Evolutionary conservation across 2,113 vertebrate genomes (phyloP), one percentile per base, ranked within the genome.

Genomic region (Pitta sordida): DNA sequence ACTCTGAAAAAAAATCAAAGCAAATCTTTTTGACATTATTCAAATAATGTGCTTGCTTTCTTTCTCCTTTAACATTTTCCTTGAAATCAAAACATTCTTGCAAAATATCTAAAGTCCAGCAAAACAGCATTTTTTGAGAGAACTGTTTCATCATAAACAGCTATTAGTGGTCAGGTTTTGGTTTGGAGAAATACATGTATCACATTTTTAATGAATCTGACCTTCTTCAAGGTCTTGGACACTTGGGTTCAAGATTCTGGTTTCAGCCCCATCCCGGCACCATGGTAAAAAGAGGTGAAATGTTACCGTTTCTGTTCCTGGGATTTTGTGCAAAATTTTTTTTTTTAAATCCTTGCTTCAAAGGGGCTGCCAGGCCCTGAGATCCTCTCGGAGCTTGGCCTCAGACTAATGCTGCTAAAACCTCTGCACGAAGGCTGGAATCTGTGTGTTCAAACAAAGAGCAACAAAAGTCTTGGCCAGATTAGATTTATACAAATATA

Each of bases 61-160:
- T 68, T 53, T 63, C 44, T 63, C 64, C 69, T 91, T 94, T 84
- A 86, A 91, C 86, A 65, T 76, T 94, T 89, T 94, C 73, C 80
- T 89, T 95, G 88, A 92, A 96, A 88, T 95, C 48, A 78, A 91
- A 90, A 71, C 26, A 64, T 56, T 70, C 23, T 41, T 84, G n/a
- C 30, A 80, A 88, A 86, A 86, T n/a, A 17, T 55, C 41, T 39
- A 1, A 69, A 77, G 10, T 83, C 37, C 27, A 95, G 62, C 17
- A 36, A 77, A 88, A 22, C 15, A 77, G 16, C 23, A 62, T 81
- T 88, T 93, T 89, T 88, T 52, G 56, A 95, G 77, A 91, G 41
- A 93, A 71, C 13, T 6, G 3, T 67, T 95, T 70, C 83, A 60
- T 81, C 41, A 90, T 95, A 96, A 89, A 84, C 65, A 92, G 48